Conservation (phyloP, 2,888 invertebrate genomes). For the Axea sp. region DNA sequence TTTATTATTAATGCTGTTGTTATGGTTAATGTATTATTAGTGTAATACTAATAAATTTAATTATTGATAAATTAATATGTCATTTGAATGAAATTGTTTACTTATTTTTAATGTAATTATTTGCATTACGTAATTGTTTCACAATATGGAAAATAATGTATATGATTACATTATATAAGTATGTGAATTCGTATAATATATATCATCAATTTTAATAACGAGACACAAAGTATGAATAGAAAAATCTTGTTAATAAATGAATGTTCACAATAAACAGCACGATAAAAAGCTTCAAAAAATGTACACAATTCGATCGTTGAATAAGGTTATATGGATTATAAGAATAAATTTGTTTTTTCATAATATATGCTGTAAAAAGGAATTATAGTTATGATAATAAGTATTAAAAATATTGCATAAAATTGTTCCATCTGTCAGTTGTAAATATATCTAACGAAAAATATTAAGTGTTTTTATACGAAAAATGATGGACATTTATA, state of each 20-base stretch:
- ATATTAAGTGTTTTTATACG: no score
- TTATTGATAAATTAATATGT: neutral
- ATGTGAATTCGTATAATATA: conserved; percentile 12
- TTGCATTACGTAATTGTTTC: conserved; percentile 5
- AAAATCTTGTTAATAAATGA: conserved; percentile 1
- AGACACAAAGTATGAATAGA: neutral
- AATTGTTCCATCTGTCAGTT: no score
- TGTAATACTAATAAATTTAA: no score
- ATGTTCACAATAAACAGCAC: neutral
- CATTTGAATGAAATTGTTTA: no score
- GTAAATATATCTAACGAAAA: no score
- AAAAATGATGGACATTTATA: no score
- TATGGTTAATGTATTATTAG: no score
- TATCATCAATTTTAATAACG: conserved; percentile 17
- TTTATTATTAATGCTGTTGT: no score
- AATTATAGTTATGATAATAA: no score
- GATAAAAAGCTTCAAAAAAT: neutral
- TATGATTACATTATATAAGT: conserved; percentile 9
- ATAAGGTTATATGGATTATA: neutral
- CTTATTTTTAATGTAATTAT: no score
- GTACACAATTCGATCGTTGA: neutral
- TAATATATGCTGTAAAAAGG: neutral
- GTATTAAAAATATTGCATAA: no score
- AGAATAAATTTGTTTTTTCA: neutral
- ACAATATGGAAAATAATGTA: conserved; percentile 9